phyloP scores from a whole-genome alignment of 2,113 vertebrate species.

The Malurus elegans region DNA sequence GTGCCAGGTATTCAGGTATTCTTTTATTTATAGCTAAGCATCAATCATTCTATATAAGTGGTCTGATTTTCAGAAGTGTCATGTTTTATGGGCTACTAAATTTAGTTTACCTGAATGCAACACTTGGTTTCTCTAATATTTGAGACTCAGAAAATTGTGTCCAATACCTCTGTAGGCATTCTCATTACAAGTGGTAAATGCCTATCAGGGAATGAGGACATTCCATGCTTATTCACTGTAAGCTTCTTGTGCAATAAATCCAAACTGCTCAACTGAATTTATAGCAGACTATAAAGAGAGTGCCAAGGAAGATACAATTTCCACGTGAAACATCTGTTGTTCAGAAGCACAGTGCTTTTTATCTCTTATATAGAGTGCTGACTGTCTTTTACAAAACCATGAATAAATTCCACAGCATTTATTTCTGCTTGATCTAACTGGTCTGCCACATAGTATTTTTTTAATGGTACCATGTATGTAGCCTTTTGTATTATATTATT shows the following conservation, averaged over 20 bases:
- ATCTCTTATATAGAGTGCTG: not conserved
- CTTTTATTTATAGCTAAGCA: not conserved
- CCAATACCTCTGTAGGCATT: not conserved
- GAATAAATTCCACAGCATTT: not conserved
- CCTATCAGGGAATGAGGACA: not conserved
- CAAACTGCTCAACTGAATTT: not conserved
- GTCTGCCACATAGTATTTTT: not conserved
- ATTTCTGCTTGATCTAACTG: not conserved
- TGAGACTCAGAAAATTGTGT: not conserved
- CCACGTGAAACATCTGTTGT: not conserved
- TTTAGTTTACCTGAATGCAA: not conserved
- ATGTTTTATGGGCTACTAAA: not conserved
- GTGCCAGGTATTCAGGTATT: not conserved
- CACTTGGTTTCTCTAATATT: not conserved
- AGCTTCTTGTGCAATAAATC: not conserved
- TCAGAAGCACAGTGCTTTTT: not conserved
- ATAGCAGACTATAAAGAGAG: not conserved
- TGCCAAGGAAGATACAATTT: rapidly evolving
- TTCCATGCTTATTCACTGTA: not conserved
- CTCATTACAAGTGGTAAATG: not conserved
- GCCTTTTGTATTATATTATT: not conserved
- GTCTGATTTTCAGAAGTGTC: not conserved
- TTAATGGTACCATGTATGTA: not conserved
- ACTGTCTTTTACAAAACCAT: not conserved
- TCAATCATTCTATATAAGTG: not conserved